Evolutionary conservation across 2,888 invertebrate species (phyloP), one percentile per base, ranked within the genome.

Genomic region (Chelonus formosanus): DNA sequence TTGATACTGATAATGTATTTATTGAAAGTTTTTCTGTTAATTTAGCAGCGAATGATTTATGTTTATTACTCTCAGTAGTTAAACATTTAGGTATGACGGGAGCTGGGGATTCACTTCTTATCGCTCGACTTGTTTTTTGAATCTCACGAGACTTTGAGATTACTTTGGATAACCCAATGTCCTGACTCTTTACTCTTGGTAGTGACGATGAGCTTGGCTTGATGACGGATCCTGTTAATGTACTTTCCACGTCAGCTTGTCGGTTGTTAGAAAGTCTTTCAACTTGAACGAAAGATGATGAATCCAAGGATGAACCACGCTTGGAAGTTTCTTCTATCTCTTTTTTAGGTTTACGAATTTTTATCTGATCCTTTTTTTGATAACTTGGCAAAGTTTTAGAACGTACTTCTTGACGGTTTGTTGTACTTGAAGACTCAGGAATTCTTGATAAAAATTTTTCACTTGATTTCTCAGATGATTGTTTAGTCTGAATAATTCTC

Each of bases 231-330:
- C 67, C 64, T 43, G 67, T 52, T 50, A 60, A 60, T 45, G 67
- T 34, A n/a, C 59, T 67, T 32, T 31, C 55, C 43, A 43, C 43
- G 32, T 67, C 58, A 59, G 50, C 66, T 50, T 69, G 67, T 34
- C 66, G 67, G 35, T 67, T 70, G 48, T 61, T 69, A 31, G 63
- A 68, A 58, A 75, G 61, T 82, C 84, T 65, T 84, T 85, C 63
- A 85, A 83, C 5, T 76, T 89, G 89, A 35, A 86, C 86, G 0
- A 90, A 88, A 0, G 89, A 89, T 0, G 89, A 89, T 48, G 88
- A 77, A 63, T 88, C 88, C 2, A 63, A 65, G 0, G 89, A 87
- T 57, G 84, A 81, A 40, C 85, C 76, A 70, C 80, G 77, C 43
- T 72, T 74, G 4, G 74, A 76, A 47, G 74, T 75, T 5, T 80